Evolutionary conservation across 1,140 invertebrate genomes (phyloP), one percentile per base, ranked within the genome.

Genomic region (Metaphire vulgaris): DNA sequence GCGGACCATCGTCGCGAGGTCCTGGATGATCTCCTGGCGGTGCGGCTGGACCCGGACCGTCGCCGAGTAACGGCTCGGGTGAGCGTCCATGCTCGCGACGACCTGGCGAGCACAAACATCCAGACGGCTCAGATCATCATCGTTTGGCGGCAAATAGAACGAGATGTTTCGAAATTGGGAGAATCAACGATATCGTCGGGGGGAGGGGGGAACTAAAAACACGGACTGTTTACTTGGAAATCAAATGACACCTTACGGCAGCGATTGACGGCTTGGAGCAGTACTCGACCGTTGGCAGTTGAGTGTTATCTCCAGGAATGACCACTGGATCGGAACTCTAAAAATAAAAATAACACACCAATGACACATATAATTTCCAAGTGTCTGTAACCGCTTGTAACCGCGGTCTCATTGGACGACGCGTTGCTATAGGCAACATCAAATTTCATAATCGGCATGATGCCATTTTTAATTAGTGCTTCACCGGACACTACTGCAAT

Each of bases 51-150:
- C 97, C 71, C 98, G 90, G 34, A 99, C 98, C 15, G 97, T 99
- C 72, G 97, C 97, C 56, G 98, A 96, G 87, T 99, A 99, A 28
- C 98, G 90, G 77, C 94, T 97, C 6, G 98, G 98, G 90, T 99
- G 98, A 76, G 96, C 98, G 89, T 99, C 98, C 96, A 99, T 99
- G 69, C 95, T 98, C 71, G 96, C 98, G 1, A 99, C 98, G 69
- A 99, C 88, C 83, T 88, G 73, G 79, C 78, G 75, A 28, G 68
- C 29, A 41, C 28, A 74, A 28, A 33, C 1, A 74, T 30, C 33
- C 32, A n/a, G n/a, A n/a, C n/a, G n/a, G n/a, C n/a, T n/a, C n/a
- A n/a, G n/a, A n/a, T n/a, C n/a, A n/a, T n/a, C n/a, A n/a, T n/a
- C n/a, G n/a, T n/a, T n/a, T n/a, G n/a, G n/a, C n/a, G n/a, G n/a